Evolutionary conservation across 2,113 vertebrate genomes (phyloP).

Genomic region (Mastomys natalensis): DNA sequence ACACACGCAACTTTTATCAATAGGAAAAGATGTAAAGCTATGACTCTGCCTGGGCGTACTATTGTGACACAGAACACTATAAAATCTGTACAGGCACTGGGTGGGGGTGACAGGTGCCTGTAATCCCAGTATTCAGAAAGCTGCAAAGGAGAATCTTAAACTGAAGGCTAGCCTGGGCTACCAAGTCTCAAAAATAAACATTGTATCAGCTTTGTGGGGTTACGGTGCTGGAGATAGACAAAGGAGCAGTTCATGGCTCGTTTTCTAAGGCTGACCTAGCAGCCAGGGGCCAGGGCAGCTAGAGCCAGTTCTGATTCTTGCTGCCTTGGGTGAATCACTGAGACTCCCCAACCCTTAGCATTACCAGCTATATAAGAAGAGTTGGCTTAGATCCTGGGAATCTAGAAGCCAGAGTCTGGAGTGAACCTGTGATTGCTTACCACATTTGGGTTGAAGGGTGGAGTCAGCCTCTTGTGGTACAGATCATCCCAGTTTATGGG

Average conservation of each 20-base stretch:
- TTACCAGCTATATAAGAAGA: not conserved
- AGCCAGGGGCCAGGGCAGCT: not conserved
- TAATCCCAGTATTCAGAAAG: not conserved
- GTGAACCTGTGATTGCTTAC: constrained; percentile 86
- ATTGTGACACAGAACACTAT: not conserved
- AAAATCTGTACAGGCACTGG: not conserved
- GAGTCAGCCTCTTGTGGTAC: constrained; percentile 96
- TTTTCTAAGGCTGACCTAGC: not conserved
- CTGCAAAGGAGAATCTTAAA: not conserved
- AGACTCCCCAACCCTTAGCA: not conserved
- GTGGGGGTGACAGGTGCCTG: not conserved
- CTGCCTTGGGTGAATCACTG: not conserved
- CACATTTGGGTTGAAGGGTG: constrained; percentile 98
- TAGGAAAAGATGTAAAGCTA: constrained; percentile 6
- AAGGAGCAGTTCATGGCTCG: not conserved
- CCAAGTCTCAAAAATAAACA: not conserved
- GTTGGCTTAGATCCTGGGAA: not conserved
- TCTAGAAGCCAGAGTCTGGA: not conserved
- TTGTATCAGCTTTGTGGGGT: not conserved
- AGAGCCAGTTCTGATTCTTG: not conserved
- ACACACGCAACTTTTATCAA: constrained; percentile 1
- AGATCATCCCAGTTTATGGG: constrained; percentile 98
- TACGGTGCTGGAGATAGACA: not conserved
- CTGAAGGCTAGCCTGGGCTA: not conserved
- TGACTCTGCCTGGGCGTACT: not conserved